Evolutionary conservation across 2,888 invertebrate genomes (phyloP), one percentile per base, ranked within the genome.

Genomic region (Xanthia togata): DNA sequence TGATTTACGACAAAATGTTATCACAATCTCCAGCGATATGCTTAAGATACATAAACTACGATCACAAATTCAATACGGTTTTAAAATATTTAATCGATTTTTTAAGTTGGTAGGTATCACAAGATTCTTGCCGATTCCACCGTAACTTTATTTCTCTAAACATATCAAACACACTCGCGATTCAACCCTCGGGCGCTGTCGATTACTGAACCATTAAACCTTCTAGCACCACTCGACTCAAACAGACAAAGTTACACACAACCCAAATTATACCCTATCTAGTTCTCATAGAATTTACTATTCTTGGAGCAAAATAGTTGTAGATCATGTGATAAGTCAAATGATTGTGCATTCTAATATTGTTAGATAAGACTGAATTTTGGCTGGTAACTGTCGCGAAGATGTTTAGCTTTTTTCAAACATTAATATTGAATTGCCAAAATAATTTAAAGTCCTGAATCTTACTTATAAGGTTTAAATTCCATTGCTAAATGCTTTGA

Each of bases 151-250:
- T 59, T 41, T 81, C 81, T 72, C 64, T 82, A 83, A 90, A 93
- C 94, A 93, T 94, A 94, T 95, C 95, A 95, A 94, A 94, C 92
- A 88, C 95, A 92, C 91, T 92, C 88, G 81, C 81, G 38, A 79
- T 38, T 38, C 83, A 89, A 87, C 92, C 93, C 93, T 87, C 90
- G 81, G 86, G 91, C 91, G 90, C 91, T 90, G 93, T 92, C 95
- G 94, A 94, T 95, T 93, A 95, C 93, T 93, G 90, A 93, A 92
- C 94, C 95, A 95, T 95, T 95, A 94, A n/a, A 93, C 93, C 93
- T 93, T 91, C 91, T 85, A 89, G 90, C 75, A 74, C 77, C 75
- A 88, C 78, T 73, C 70, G 59, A 86, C 59, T 71, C 84, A 57
- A 86, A 76, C 67, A 80, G 81, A 84, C 82, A 84, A 74, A 84